Base-by-base conservation (phyloP, 2,888 invertebrate genomes). In the Drosophila seclusa region DNA sequence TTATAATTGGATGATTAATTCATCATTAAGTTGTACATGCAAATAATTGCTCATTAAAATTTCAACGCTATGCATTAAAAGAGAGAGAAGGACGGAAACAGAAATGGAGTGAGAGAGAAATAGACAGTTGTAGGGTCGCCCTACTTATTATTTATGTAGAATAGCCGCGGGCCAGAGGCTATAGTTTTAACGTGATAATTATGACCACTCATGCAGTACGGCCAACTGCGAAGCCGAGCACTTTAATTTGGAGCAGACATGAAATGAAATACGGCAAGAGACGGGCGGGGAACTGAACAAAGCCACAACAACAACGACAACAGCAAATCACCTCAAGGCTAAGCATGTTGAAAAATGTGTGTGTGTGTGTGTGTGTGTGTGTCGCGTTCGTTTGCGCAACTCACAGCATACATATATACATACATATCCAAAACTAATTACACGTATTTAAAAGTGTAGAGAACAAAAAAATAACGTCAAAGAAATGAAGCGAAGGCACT, bases 191-290 rank as follows among this genome's bases (percentile, higher is more conserved):
- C 75, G 66, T 74, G 74, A 83, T 87, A 86, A 85, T 86, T 81
- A 75, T 81, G 70, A 64, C 72, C 78, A 76, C 60, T 68, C 69
- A 65, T 54, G 34, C 59, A 45, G 52, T 31, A 67, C 42, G 48
- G 75, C 34, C 45, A 60, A 36, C 40, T 57, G 31, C 45, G 70
- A 34, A 36, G 62, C 45, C 40, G 63, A 61, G 82, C 77, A 80
- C 78, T 80, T 88, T 90, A 85, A 86, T 90, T 87, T 91, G 84
- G 68, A 65, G 74, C 76, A 80, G 82, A 83, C 90, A 91, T 82
- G 84, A 77, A 86, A 86, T 68, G 66, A 64, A 73, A 38, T 36
- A 53, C 54, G 21, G 45, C 40, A 55, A 42, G 58, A 45, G 32
- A 2, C 36, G n/a, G 24, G 21, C 24, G 45, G 8, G 16, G 16